These are phyloP conservation scores for Aphodius granarius DNA, from an alignment of 2,888 invertebrate genomes.

Conservation along the genomic window DNA sequence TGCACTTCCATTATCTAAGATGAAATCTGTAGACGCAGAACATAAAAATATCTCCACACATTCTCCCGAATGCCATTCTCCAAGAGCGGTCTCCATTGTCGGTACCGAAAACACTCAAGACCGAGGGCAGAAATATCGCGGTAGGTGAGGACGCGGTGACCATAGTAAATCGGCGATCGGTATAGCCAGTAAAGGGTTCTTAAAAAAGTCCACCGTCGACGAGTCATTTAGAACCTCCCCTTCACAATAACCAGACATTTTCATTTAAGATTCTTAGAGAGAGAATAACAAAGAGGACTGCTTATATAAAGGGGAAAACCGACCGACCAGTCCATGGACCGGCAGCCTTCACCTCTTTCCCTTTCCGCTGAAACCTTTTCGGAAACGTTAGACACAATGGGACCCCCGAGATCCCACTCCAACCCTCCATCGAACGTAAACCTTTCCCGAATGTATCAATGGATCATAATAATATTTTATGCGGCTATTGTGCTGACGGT, in stretches of 20 bases:
- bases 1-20: not conserved
- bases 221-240: not conserved
- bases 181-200: not conserved
- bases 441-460: conserved; percentile 6
- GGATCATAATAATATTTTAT: conserved; percentile 9
- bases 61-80: not conserved
- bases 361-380: not conserved
- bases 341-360: not conserved
- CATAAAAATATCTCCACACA: not conserved
- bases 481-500: not conserved
- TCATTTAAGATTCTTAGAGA: conserved; percentile 6
- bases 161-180: not conserved
- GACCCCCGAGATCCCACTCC: not conserved
- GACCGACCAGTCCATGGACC: not conserved
- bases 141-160: not conserved
- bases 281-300: conserved; percentile 3
- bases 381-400: not conserved
- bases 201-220: not conserved
- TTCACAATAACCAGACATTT: conserved; percentile 6
- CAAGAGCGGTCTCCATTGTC: not conserved
- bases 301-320: not conserved
- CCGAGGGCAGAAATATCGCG: not conserved
- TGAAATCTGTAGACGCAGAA: not conserved
- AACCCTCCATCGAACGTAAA: not conserved
- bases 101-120: not conserved